Conservation (phyloP, 2,888 invertebrate genomes). For the Pollenia griseotomentosa region DNA sequence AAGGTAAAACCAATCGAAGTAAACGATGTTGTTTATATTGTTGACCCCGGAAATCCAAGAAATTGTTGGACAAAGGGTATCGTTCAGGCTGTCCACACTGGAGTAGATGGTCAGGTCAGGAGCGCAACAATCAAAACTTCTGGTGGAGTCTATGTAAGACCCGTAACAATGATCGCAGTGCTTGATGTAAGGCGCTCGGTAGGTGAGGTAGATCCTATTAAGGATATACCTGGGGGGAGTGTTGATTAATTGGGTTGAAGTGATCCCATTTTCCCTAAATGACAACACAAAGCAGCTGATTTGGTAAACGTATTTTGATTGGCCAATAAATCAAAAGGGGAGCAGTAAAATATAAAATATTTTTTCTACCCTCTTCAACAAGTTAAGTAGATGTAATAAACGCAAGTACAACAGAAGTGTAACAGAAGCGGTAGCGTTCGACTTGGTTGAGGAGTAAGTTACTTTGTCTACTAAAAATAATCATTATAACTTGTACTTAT, state of each 20-base stretch:
- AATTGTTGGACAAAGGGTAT: conserved; percentile 70
- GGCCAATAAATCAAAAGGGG: no score
- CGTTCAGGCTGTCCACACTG: conserved; percentile 35
- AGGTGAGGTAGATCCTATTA: conserved; percentile 39
- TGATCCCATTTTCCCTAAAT: neutral
- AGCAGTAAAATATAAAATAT: no score
- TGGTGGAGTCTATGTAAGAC: conserved; percentile 47
- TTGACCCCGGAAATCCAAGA: conserved; percentile 47
- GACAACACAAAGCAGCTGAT: neutral
- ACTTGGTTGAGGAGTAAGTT: no score
- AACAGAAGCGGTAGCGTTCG: no score
- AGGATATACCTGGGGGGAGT: conserved; percentile 65
- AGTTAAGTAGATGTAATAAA: no score
- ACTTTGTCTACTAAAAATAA: no score
- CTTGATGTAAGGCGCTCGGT: conserved; percentile 46
- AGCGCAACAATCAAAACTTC: conserved; percentile 45
- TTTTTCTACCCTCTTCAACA: no score
- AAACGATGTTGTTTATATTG: conserved; percentile 69
- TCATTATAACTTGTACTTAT: no score
- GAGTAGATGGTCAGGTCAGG: conserved; percentile 60
- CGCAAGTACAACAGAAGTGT: no score
- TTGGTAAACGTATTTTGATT: no score
- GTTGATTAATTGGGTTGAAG: conserved; percentile 3
- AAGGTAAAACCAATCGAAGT: conserved; percentile 50
- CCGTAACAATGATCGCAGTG: conserved; percentile 53